Evolutionary conservation across 2,113 vertebrate species (phyloP).

Genomic region (Axis porcinus): DNA sequence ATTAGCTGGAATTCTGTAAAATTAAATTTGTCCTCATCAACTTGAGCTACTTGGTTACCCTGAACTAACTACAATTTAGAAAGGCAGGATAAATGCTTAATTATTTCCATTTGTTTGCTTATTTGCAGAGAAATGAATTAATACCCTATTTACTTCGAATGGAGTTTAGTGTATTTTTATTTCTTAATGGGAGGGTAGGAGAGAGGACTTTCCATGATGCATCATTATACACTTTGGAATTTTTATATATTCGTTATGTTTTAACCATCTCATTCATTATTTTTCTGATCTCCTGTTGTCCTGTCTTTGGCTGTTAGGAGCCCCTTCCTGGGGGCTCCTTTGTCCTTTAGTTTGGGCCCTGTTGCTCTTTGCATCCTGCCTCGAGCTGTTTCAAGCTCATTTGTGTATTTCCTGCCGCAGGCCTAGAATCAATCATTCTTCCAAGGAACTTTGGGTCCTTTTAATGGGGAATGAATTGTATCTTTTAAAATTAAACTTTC

Average conservation of each 20-base stretch:
- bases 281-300: background rate
- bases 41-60: background rate
- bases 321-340: background rate
- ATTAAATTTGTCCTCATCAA: background rate
- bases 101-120: background rate
- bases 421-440: background rate
- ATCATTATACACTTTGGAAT: background rate
- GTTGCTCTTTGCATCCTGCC: background rate
- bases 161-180: background rate
- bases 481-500: slow-evolving; percentile 1
- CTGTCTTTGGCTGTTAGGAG: background rate
- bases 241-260: background rate
- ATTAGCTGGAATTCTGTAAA: background rate
- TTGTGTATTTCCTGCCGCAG: background rate
- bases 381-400: background rate
- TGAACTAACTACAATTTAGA: background rate
- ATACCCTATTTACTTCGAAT: background rate
- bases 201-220: background rate
- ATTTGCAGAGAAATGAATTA: background rate
- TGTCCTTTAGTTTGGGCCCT: background rate
- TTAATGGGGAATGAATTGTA: background rate
- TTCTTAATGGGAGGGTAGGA: background rate
- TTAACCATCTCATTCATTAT: background rate
- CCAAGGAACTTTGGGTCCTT: background rate
- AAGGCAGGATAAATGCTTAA: background rate